These are phyloP conservation scores for Anniella stebbinsi DNA, from an alignment of 2,797 vertebrate species.

Conservation along the genomic window DNA sequence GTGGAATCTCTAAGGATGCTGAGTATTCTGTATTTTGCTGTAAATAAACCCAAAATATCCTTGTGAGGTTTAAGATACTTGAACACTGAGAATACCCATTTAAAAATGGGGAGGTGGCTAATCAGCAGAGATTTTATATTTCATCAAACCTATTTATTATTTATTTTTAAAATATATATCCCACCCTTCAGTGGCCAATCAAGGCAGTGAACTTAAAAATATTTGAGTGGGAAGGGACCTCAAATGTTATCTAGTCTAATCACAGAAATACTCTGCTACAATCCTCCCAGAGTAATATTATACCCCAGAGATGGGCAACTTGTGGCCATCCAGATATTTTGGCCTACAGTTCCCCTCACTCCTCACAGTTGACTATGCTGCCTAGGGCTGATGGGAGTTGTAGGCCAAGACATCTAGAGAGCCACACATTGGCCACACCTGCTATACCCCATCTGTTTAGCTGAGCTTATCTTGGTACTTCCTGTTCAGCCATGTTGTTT, in stretches of 20 bases:
- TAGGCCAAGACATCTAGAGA: no score
- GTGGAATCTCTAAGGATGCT: rapidly evolving
- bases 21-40: neutral
- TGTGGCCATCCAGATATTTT: no score
- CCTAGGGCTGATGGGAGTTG: no score
- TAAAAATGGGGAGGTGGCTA: neutral
- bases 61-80: neutral
- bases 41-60: neutral
- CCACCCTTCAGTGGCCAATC: neutral
- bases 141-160: neutral
- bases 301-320: neutral
- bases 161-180: neutral
- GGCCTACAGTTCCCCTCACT: no score
- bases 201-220: neutral
- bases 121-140: neutral
- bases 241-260: neutral
- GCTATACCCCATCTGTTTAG: neutral
- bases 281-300: neutral
- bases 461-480: neutral
- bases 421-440: no score
- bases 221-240: neutral
- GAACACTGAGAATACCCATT: neutral
- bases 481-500: neutral
- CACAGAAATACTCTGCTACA: neutral
- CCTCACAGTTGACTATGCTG: no score